Evolutionary conservation across 2,888 invertebrate genomes (phyloP).

Genomic region (Machimus rusticus): DNA sequence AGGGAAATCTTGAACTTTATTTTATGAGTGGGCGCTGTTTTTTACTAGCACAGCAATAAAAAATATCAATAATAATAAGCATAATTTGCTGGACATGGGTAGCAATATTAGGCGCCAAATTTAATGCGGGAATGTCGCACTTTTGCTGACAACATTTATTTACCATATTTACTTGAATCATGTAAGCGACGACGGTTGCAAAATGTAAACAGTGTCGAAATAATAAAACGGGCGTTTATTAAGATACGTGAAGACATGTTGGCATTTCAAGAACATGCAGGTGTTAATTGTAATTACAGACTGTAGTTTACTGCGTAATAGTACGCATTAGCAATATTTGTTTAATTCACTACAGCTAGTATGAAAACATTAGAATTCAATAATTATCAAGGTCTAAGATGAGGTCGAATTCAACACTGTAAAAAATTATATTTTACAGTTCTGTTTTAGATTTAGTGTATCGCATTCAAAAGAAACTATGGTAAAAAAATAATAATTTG

Average conservation of each 20-base stretch:
- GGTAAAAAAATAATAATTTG: no score
- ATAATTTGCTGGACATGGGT: background rate
- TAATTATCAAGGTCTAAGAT: no score
- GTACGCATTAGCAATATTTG: background rate
- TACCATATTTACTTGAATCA: background rate
- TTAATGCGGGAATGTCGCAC: background rate
- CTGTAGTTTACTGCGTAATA: background rate
- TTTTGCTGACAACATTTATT: background rate
- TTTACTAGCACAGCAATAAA: background rate
- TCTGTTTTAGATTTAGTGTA: no score
- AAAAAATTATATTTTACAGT: no score
- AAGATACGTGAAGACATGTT: background rate
- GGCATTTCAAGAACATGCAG: background rate
- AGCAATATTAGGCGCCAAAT: background rate
- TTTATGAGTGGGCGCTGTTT: background rate
- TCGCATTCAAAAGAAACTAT: no score
- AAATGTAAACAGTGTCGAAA: background rate
- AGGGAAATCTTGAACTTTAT: background rate
- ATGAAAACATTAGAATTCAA: background rate
- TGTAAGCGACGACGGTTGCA: background rate
- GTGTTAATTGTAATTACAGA: background rate
- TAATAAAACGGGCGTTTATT: background rate
- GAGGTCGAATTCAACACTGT: no score
- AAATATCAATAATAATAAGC: background rate
- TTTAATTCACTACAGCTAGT: background rate